phyloP scores from a whole-genome alignment of 2,888 invertebrate species.

The Tridacna gigas region DNA sequence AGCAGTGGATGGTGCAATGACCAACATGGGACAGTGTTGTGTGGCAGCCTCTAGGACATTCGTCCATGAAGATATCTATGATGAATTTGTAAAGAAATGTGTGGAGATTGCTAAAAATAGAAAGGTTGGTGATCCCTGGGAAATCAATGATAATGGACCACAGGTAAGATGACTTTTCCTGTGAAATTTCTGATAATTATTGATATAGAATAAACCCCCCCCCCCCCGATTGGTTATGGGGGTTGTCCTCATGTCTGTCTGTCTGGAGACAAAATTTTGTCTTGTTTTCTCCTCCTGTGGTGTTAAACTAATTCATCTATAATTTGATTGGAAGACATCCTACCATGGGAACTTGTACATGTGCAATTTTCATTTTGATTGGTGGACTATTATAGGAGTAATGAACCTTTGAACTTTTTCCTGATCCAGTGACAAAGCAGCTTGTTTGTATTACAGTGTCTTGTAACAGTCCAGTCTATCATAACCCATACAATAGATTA shows the following conservation, averaged over 20 bases:
- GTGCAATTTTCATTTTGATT: too few species aligned
- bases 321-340: too few species aligned
- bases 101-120: conserved; percentile 92
- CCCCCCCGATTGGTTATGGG: not conserved
- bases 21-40: conserved; percentile 97
- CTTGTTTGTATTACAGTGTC: too few species aligned
- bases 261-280: not conserved
- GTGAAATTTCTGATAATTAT: not conserved
- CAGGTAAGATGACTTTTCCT: conserved; percentile 87
- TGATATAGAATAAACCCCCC: not conserved
- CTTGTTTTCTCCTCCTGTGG: not conserved
- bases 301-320: too few species aligned
- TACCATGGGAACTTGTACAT: too few species aligned
- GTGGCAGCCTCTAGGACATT: conserved; percentile 96
- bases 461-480: too few species aligned
- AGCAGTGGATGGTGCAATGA: conserved; percentile 93
- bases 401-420: too few species aligned
- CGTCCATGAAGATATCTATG: conserved; percentile 95
- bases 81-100: conserved; percentile 93
- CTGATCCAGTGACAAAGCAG: too few species aligned
- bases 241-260: not conserved
- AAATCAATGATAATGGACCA: conserved; percentile 94
- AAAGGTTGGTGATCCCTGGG: conserved; percentile 95
- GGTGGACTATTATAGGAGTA: too few species aligned
- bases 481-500: too few species aligned